phyloP scores from a whole-genome alignment of 1,140 invertebrate genomes.

The Sipha flava region DNA sequence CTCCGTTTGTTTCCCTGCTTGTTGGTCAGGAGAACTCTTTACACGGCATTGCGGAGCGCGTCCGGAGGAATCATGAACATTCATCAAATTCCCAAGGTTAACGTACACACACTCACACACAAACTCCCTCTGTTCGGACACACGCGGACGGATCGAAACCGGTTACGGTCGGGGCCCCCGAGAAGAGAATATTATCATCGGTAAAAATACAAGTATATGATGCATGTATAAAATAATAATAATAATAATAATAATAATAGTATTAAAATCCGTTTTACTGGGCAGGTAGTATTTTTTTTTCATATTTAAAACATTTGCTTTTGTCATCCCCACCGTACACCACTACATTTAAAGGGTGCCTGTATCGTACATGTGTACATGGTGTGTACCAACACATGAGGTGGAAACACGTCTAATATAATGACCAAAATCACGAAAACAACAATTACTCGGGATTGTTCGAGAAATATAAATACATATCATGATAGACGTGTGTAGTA shows the following conservation, averaged over 20 bases:
- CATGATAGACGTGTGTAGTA: background rate
- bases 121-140: constrained; percentile 5
- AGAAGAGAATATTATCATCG: constrained; percentile 19
- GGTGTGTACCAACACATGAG: background rate
- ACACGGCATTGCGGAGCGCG: background rate
- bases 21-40: constrained; percentile 5
- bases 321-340: background rate
- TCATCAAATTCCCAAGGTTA: constrained; percentile 32
- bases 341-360: background rate
- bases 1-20: background rate
- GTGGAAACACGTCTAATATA: background rate
- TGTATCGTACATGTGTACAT: background rate
- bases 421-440: background rate
- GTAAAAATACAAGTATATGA: background rate
- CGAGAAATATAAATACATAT: background rate
- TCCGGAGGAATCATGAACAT: constrained; percentile 25
- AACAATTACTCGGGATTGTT: background rate
- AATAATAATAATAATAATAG: background rate
- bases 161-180: constrained; percentile 23
- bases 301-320: background rate
- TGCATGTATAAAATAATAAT: background rate
- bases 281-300: background rate
- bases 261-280: background rate
- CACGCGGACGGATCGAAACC: constrained; percentile 18
- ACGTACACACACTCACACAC: background rate